These are phyloP conservation scores for Trachythela sp. DNA, from an alignment of 64 coral and sea anemone genomes.

Conservation along the genomic window DNA sequence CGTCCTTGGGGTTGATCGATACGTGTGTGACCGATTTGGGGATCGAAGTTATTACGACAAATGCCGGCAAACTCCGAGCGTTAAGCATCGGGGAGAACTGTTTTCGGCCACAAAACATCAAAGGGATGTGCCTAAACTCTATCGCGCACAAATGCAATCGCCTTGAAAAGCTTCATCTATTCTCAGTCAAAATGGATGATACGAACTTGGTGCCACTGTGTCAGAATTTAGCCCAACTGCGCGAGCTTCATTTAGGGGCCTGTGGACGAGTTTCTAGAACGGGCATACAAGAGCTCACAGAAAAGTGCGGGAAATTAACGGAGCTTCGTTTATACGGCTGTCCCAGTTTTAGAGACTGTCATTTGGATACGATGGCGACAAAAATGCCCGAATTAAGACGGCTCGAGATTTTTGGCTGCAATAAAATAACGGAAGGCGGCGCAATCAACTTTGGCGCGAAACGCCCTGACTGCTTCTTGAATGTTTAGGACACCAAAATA, in stretches of 20 bases:
- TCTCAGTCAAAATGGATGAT: slow-evolving; percentile 65
- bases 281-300: slow-evolving; percentile 41
- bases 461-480: neutral
- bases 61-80: slow-evolving; percentile 45
- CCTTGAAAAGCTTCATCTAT: slow-evolving; percentile 52
- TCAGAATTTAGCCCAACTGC: slow-evolving; percentile 46
- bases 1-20: slow-evolving; percentile 50
- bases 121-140: slow-evolving; percentile 44
- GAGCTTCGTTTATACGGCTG: slow-evolving; percentile 59
- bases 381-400: neutral
- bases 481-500: neutral
- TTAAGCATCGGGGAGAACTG: slow-evolving; percentile 55
- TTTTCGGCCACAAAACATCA: slow-evolving; percentile 61
- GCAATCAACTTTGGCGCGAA: neutral
- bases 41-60: slow-evolving; percentile 50
- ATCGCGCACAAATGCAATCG: slow-evolving; percentile 54
- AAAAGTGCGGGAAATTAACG: slow-evolving; percentile 50
- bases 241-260: slow-evolving; percentile 55
- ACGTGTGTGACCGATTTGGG: slow-evolving; percentile 65
- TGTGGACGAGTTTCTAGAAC: slow-evolving; percentile 52
- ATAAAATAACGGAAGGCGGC: neutral
- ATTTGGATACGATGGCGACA: slow-evolving; percentile 43
- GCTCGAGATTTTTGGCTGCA: neutral
- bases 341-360: slow-evolving; percentile 33
- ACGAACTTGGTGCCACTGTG: slow-evolving; percentile 49